A percentile compares a stretch with the other conserved stretches of the same genome.
These are phyloP conservation scores for Dasysyrphus albostriatus DNA, from an alignment of 2,888 invertebrate genomes.

Conservation along the genomic window DNA sequence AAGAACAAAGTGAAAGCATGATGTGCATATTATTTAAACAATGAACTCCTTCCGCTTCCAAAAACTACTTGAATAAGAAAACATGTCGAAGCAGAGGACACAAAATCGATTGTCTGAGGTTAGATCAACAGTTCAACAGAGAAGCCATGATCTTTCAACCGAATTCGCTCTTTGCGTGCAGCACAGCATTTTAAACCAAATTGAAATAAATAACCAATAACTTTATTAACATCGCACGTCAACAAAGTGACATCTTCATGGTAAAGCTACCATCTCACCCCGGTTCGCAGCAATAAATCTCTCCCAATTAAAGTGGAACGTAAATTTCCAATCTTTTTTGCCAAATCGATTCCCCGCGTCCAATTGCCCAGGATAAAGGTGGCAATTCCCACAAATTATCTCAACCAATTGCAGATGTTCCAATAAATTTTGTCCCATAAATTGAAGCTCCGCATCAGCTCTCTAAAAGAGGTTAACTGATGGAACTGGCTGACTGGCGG, in stretches of 20 bases:
- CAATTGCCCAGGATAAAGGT: slow-evolving; percentile 73
- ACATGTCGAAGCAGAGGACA: background rate
- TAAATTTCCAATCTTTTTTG: slow-evolving; percentile 68
- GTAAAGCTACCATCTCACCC: slow-evolving; percentile 41
- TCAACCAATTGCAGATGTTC: slow-evolving; percentile 75
- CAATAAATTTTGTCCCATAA: slow-evolving; percentile 76
- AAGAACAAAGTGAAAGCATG: background rate
- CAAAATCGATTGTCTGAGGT: background rate
- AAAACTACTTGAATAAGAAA: background rate
- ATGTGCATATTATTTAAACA: background rate
- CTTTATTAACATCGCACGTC: slow-evolving; percentile 60
- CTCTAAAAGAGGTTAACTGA: slow-evolving; percentile 69
- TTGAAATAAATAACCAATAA: slow-evolving; percentile 52
- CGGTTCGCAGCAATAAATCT: slow-evolving; percentile 65
- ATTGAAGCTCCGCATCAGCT: slow-evolving; percentile 61
- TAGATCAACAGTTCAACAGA: slow-evolving; percentile 8
- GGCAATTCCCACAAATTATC: slow-evolving; percentile 76
- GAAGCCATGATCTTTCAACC: slow-evolving; percentile 17
- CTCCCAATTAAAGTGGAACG: slow-evolving; percentile 72
- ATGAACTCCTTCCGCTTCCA: background rate
- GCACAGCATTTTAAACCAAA: slow-evolving; percentile 27
- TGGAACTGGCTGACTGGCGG: background rate
- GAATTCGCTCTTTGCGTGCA: background rate
- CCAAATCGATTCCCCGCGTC: slow-evolving; percentile 71
- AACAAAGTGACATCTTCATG: slow-evolving; percentile 67